A percentile compares a stretch with the other conserved stretches of the same genome.
These are phyloP conservation scores for Entelurus aequoreus DNA, from an alignment of 2,113 vertebrate genomes.

Conservation along the genomic window DNA sequence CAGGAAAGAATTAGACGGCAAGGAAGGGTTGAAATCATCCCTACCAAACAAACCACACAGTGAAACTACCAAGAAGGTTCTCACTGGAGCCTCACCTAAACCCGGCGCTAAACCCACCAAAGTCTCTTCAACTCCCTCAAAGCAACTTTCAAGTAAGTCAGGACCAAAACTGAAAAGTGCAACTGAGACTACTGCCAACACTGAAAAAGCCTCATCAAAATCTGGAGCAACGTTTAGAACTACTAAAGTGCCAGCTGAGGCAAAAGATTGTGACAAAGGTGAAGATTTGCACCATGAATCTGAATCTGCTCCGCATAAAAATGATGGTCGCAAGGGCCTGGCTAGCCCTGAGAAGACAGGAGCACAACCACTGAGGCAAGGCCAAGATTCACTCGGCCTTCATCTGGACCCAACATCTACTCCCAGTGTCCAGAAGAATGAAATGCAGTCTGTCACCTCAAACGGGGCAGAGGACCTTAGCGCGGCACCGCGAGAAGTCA, in stretches of 20 bases:
- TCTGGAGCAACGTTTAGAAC: constrained; percentile 44
- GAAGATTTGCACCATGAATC: constrained; percentile 37
- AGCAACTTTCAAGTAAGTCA: constrained; percentile 52
- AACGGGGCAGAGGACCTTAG: constrained; percentile 8
- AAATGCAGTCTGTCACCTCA: constrained; percentile 12
- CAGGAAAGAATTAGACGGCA: constrained; percentile 75
- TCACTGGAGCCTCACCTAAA: constrained; percentile 62
- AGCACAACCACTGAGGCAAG: constrained; percentile 18
- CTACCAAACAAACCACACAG: constrained; percentile 38
- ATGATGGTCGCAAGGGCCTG: constrained; percentile 1
- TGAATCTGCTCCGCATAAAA: constrained; percentile 11
- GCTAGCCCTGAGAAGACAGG: not conserved
- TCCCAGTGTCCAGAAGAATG: constrained; percentile 23
- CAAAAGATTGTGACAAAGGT: constrained; percentile 26
- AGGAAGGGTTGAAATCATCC: constrained; percentile 65
- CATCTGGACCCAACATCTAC: constrained; percentile 15
- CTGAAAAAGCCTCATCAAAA: constrained; percentile 48
- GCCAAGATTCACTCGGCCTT: constrained; percentile 8
- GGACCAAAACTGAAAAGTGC: constrained; percentile 57
- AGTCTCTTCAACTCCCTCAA: constrained; percentile 51
- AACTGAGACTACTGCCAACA: constrained; percentile 29
- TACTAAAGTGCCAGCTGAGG: constrained; percentile 50
- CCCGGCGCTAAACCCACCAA: constrained; percentile 67
- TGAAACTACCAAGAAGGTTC: constrained; percentile 76
- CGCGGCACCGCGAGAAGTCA: constrained; percentile 7